A percentile compares a stretch with the other conserved stretches of the same genome.
phyloP scores from a whole-genome alignment of 2,888 invertebrate species.

The Standfussiana lucernea region DNA sequence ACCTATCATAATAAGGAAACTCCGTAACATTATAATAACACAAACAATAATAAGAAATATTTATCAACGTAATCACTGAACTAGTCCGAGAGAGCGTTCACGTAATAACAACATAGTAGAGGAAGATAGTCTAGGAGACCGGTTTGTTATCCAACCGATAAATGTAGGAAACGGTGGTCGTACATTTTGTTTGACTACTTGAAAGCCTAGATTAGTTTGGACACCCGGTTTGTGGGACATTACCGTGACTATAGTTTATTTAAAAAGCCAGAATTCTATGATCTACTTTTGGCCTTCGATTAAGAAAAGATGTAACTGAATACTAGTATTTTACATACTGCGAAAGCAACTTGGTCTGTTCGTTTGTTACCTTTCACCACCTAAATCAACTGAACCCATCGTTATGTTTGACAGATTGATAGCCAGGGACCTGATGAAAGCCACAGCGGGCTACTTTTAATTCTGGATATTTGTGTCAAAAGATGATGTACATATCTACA shows the following conservation, averaged over 20 bases:
- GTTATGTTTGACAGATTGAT: not conserved
- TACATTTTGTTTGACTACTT: conserved; percentile 26
- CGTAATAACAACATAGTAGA: conserved; percentile 58
- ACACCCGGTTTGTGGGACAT: conserved; percentile 11
- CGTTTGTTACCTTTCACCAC: not conserved
- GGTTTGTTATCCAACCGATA: conserved; percentile 66
- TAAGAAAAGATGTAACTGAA: not conserved
- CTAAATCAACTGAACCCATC: not conserved
- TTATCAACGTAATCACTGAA: conserved; percentile 50
- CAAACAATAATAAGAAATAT: conserved; percentile 53
- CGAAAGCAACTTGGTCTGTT: not conserved
- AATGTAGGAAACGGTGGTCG: conserved; percentile 53
- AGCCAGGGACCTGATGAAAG: not conserved
- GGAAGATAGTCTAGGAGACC: conserved; percentile 63
- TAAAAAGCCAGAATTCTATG: too few relatives aligned
- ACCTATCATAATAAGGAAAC: not conserved
- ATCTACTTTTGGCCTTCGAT: too few relatives aligned
- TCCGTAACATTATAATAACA: conserved; percentile 32
- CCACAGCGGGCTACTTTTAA: not conserved
- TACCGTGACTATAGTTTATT: not conserved
- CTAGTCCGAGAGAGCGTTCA: conserved; percentile 65
- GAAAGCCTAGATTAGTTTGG: conserved; percentile 43
- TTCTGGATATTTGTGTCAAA: not conserved
- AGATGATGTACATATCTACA: not conserved
- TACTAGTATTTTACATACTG: not conserved